Base-by-base conservation (phyloP, 2,797 vertebrate genomes). In the Pitangus sulphuratus region DNA sequence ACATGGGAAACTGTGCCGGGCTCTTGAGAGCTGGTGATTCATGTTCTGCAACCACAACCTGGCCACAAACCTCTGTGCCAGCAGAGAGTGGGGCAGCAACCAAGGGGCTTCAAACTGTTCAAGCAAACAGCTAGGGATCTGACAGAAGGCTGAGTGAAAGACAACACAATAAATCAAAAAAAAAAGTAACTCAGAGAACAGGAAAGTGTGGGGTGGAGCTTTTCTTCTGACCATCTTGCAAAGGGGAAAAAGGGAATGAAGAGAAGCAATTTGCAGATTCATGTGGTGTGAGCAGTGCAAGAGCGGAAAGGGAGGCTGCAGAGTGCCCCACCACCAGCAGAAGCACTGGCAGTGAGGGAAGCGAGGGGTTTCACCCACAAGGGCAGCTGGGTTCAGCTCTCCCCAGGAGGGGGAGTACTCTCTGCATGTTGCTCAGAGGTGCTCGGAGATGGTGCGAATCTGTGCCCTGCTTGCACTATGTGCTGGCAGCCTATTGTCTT, bases 1-100 rank as follows among this genome's bases (percentile, higher is more conserved):
- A 66, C 28, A 54, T 0, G 0, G 51, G 60, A 74, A 89, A 61
- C 44, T 2, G 0, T 77, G 37, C 22, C 1, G 0, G 37, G 51
- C 57, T 58, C 60, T 53, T 21, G 7, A 51, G 57, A 83, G n/a
- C 25, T 69, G 61, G 30, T 48, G 37, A 50, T 42, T 74, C 37
- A 37, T 3, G 1, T 78, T 56, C 53, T 47, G 44, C 72, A 71
- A 24, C 33, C 45, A 25, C 1, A 12, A 28, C 42, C 71, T 66
- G 68, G 56, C 62, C 64, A 84, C 61, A 83, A 69, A 76, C 22
- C 30, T 77, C 66, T 45, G 37, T 64, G 64, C 33, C 50, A 85
- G 42, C 44, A 84, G 35, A 89, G 69, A 65, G n/a, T 2, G 8
- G 24, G 64, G 40, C 69, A 81, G 72, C 3, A 6, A 79, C 48